Evolutionary conservation across 2,113 vertebrate species (phyloP).

Genomic region (Gorsachius goisagi): DNA sequence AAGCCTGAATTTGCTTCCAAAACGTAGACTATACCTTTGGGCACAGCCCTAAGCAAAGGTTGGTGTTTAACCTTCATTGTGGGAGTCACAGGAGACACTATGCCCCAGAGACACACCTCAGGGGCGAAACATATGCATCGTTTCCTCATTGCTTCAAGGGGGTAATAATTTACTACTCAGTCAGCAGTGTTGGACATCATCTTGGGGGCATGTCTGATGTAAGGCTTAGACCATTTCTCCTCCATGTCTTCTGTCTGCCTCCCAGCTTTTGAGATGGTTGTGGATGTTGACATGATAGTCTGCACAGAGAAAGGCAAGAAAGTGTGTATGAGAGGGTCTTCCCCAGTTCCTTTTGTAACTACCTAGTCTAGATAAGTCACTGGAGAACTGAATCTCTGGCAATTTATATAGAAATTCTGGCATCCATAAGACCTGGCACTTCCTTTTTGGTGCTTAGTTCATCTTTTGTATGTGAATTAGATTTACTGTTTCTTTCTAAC

Average conservation of each 20-base stretch:
- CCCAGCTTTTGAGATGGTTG: neutral
- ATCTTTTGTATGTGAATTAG: neutral
- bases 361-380: neutral
- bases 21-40: neutral
- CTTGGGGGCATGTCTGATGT: neutral
- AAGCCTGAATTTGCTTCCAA: neutral
- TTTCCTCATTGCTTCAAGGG: slow-evolving; percentile 54
- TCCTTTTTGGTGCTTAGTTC: neutral
- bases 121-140: neutral
- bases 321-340: neutral
- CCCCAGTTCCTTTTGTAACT: neutral
- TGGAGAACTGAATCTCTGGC: neutral
- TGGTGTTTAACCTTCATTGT: slow-evolving; percentile 4
- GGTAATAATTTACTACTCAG: slow-evolving; percentile 44
- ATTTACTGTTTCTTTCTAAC: neutral
- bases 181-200: neutral
- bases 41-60: slow-evolving; percentile 46
- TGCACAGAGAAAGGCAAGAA: neutral
- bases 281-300: neutral
- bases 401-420: neutral
- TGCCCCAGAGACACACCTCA: slow-evolving; percentile 16
- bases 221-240: neutral
- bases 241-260: neutral
- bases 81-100: neutral
- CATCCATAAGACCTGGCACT: neutral